phyloP scores from a whole-genome alignment of 2,888 invertebrate genomes.

The Polyploca ridens region DNA sequence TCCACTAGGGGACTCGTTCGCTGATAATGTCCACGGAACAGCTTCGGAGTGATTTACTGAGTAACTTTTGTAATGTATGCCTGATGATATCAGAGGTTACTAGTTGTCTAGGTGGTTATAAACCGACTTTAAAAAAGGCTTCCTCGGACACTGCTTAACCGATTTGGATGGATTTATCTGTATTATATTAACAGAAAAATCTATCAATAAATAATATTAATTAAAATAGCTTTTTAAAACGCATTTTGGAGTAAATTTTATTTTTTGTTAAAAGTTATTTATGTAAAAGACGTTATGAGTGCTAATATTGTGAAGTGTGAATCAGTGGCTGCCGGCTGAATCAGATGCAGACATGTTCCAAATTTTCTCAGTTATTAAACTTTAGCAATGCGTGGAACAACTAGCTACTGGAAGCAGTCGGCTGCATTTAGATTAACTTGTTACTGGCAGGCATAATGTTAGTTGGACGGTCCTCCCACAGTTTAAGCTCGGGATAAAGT shows the following conservation, averaged over 20 bases:
- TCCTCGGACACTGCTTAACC: too few species aligned
- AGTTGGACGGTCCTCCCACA: constrained; percentile 77
- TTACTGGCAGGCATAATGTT: constrained; percentile 83
- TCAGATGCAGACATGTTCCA: constrained; percentile 65
- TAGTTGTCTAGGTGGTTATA: constrained; percentile 30
- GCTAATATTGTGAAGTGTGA: constrained; percentile 20
- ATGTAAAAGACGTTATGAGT: constrained; percentile 44
- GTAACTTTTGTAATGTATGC: constrained; percentile 60
- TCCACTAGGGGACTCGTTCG: constrained; percentile 65
- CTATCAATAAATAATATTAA: too few species aligned
- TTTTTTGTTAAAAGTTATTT: too few species aligned
- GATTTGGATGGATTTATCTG: too few species aligned
- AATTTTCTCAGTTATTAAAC: constrained; percentile 78
- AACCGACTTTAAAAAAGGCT: constrained; percentile 10
- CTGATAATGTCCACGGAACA: constrained; percentile 74
- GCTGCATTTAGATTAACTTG: constrained; percentile 84
- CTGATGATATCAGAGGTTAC: constrained; percentile 47
- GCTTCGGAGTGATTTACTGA: constrained; percentile 70
- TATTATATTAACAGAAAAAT: too few species aligned
- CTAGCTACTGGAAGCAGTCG: constrained; percentile 71
- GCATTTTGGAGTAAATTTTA: too few species aligned
- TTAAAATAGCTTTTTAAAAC: too few species aligned
- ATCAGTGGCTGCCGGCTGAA: constrained; percentile 44
- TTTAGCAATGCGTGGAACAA: constrained; percentile 74
- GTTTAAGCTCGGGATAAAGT: constrained; percentile 79